Evolutionary conservation across 2,797 vertebrate species (phyloP).

Genomic region (Pipistrellus kuhlii): DNA sequence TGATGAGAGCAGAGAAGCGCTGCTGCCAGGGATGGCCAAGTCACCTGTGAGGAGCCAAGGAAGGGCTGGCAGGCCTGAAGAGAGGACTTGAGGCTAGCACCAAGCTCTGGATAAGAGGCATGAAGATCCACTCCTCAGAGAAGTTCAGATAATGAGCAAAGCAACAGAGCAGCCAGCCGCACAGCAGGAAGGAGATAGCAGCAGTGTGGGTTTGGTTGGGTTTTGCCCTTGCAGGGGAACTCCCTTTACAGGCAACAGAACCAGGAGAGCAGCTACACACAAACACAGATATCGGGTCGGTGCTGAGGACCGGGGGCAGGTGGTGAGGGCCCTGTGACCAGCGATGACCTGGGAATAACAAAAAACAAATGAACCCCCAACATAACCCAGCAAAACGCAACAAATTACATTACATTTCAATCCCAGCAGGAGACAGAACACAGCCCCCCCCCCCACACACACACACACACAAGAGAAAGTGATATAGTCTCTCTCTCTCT

Average conservation of each 20-base stretch:
- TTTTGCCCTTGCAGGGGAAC: constrained; percentile 26
- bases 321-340: not conserved
- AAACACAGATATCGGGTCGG: not conserved
- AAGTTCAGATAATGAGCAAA: constrained; percentile 45
- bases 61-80: not conserved
- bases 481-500: not conserved
- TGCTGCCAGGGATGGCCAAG: not conserved
- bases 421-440: constrained; percentile 64
- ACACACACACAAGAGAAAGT: constrained; percentile 62
- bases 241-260: constrained; percentile 35
- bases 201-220: not conserved
- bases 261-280: not conserved
- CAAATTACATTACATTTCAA: constrained; percentile 60
- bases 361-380: not conserved
- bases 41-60: not conserved
- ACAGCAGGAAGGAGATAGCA: constrained; percentile 68
- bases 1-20: not conserved
- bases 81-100: not conserved
- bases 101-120: not conserved
- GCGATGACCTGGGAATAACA: constrained; percentile 8
- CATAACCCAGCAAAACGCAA: constrained; percentile 56
- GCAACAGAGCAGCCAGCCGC: not conserved
- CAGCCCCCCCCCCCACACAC: not conserved
- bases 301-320: not conserved
- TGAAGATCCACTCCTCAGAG: not conserved